A percentile compares a stretch with the other conserved stretches of the same genome.
phyloP scores from a whole-genome alignment of 2,113 vertebrate species.

The Halcyon senegalensis region DNA sequence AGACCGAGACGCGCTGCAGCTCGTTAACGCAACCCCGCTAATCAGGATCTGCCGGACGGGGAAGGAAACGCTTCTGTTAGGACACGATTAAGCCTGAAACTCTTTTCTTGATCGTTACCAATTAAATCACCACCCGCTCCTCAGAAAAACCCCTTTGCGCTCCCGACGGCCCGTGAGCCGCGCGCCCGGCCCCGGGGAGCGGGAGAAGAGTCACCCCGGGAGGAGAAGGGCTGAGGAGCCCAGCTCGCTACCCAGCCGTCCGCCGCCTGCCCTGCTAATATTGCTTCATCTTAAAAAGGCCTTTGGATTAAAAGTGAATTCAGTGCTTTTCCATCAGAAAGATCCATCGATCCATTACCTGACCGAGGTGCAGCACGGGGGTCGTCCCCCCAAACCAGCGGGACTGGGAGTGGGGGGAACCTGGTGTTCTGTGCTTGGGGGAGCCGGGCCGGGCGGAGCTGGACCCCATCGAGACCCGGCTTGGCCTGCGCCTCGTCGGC shows the following conservation, averaged over 20 bases:
- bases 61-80: neutral
- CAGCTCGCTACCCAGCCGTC: neutral
- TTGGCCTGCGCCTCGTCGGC: rapidly evolving
- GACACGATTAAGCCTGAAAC: neutral
- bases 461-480: neutral
- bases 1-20: neutral
- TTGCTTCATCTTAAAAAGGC: conserved; percentile 64
- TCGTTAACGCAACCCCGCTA: neutral
- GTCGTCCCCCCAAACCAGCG: too few species aligned
- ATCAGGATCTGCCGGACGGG: neutral
- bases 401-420: neutral
- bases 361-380: neutral
- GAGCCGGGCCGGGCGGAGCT: too few species aligned
- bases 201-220: neutral
- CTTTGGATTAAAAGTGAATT: conserved; percentile 67
- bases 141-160: neutral
- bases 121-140: neutral
- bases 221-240: neutral
- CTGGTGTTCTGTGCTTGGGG: neutral
- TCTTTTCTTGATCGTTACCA: neutral
- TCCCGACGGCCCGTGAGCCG: rapidly evolving
- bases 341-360: neutral
- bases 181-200: neutral
- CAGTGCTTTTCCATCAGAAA: conserved; percentile 50
- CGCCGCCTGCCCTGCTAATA: neutral